Conservation (phyloP, 2,888 invertebrate species). For the Hirtodrosophila trivittata region DNA sequence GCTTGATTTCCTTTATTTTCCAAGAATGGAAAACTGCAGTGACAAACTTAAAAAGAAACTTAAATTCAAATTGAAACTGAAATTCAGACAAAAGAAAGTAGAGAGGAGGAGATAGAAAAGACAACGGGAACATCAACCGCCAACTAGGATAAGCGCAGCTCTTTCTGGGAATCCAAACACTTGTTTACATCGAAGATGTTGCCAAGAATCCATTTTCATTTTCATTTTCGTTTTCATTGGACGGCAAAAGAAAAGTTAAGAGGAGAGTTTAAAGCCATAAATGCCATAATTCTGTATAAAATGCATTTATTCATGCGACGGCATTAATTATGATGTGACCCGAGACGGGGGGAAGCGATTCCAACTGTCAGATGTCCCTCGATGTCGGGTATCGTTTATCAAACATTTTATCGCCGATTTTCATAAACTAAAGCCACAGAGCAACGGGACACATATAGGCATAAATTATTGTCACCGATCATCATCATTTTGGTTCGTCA, state of each 20-base stretch:
- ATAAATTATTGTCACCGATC: conserved; percentile 67
- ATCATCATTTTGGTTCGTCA: conserved; percentile 59
- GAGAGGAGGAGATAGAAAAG: conserved; percentile 20
- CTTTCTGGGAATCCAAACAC: conserved; percentile 38
- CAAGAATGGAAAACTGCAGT: conserved; percentile 39
- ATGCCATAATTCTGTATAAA: conserved; percentile 53
- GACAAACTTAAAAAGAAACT: conserved; percentile 23
- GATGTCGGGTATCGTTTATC: conserved; percentile 65
- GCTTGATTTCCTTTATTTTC: too few species aligned
- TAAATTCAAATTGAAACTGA: conserved; percentile 52
- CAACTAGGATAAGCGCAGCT: conserved; percentile 13
- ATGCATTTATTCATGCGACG: conserved; percentile 33
- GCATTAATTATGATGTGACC: conserved; percentile 43
- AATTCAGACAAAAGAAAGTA: conserved; percentile 37
- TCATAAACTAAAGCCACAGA: conserved; percentile 55
- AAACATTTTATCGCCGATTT: conserved; percentile 63
- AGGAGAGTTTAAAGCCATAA: conserved; percentile 60
- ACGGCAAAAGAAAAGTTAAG: too few species aligned
- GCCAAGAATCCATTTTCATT: conserved; percentile 61
- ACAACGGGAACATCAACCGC: conserved; percentile 7
- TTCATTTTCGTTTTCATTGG: too few species aligned
- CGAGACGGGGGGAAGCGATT: conserved; percentile 8
- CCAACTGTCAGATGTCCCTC: conserved; percentile 66
- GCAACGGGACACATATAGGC: conserved; percentile 26
- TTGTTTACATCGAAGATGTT: conserved; percentile 74